These are phyloP conservation scores for Spondyliosoma cantharus DNA, from an alignment of 2,797 vertebrate species.

Conservation along the genomic window DNA sequence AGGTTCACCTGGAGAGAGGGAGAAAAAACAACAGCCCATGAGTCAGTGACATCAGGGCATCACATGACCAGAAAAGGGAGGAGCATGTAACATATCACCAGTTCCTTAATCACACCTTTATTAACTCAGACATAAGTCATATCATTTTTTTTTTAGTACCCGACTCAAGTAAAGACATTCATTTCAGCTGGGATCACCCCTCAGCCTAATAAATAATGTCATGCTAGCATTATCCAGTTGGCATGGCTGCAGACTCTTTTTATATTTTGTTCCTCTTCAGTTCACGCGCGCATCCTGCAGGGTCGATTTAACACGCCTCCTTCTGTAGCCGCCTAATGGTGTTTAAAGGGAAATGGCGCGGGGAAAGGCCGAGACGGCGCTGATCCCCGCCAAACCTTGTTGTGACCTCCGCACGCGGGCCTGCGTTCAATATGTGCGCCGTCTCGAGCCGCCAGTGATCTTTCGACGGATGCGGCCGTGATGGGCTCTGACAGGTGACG, in stretches of 20 bases:
- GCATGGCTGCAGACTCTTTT: not conserved
- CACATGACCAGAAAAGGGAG: too few relatives aligned
- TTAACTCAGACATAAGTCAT: too few relatives aligned
- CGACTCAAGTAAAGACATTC: too few relatives aligned
- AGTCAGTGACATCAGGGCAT: too few relatives aligned
- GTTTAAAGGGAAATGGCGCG: constrained; percentile 6
- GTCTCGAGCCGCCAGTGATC: constrained; percentile 37
- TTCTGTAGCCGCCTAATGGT: not conserved
- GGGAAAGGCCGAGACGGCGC: constrained; percentile 8
- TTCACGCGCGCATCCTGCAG: not conserved
- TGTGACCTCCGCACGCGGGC: constrained; percentile 22
- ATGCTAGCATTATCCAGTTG: not conserved
- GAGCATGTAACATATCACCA: too few relatives aligned
- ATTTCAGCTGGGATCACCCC: too few relatives aligned
- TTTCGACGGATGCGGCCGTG: constrained; percentile 30
- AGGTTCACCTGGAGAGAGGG: too few relatives aligned
- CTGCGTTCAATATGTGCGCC: constrained; percentile 18
- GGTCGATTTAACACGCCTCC: not conserved
- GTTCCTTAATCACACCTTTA: too few relatives aligned
- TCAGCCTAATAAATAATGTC: not conserved
- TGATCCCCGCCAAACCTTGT: not conserved
- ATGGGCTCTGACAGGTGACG: constrained; percentile 64
- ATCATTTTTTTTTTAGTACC: too few relatives aligned
- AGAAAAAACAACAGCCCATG: too few relatives aligned
- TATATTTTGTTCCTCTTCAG: not conserved